Conservation (phyloP, 2,888 invertebrate genomes). For the Aporophyla lueneburgensis region DNA sequence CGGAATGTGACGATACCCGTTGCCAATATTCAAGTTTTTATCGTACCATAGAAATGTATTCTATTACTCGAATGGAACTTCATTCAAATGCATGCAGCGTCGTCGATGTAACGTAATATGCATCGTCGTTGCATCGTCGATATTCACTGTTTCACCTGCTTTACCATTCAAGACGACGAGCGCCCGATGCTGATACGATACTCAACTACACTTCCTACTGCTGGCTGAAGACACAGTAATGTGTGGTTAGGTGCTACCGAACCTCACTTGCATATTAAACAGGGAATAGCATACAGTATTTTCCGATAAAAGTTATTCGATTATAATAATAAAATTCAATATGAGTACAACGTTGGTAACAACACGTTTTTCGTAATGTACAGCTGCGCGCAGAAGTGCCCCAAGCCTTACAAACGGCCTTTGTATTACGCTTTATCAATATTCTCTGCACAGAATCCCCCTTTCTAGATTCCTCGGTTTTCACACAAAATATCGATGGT, state of each 20-base stretch:
- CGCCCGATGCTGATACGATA: constrained; percentile 67
- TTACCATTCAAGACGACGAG: constrained; percentile 66
- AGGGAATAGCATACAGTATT: neutral
- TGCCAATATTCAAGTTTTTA: constrained; percentile 41
- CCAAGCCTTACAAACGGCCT: constrained; percentile 41
- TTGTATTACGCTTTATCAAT: constrained; percentile 51
- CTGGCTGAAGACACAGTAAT: constrained; percentile 52
- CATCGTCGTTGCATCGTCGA: constrained; percentile 63
- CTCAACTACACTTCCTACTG: constrained; percentile 65
- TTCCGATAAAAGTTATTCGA: constrained; percentile 13
- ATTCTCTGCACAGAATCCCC: constrained; percentile 51
- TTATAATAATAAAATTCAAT: constrained; percentile 36
- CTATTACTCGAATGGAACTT: constrained; percentile 55
- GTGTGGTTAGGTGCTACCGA: constrained; percentile 47
- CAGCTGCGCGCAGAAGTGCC: constrained; percentile 52
- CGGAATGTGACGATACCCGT: constrained; percentile 39
- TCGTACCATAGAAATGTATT: constrained; percentile 48
- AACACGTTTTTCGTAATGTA: constrained; percentile 48
- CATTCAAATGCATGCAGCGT: constrained; percentile 67
- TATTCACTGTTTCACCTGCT: constrained; percentile 71
- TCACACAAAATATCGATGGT: constrained; percentile 50
- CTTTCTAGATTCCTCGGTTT: constrained; percentile 30
- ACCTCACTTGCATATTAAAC: constrained; percentile 49
- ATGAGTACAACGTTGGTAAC: constrained; percentile 24
- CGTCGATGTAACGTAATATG: constrained; percentile 67